Conservation (phyloP, 2,888 invertebrate genomes). For the Drosophila parthenogenetica region DNA sequence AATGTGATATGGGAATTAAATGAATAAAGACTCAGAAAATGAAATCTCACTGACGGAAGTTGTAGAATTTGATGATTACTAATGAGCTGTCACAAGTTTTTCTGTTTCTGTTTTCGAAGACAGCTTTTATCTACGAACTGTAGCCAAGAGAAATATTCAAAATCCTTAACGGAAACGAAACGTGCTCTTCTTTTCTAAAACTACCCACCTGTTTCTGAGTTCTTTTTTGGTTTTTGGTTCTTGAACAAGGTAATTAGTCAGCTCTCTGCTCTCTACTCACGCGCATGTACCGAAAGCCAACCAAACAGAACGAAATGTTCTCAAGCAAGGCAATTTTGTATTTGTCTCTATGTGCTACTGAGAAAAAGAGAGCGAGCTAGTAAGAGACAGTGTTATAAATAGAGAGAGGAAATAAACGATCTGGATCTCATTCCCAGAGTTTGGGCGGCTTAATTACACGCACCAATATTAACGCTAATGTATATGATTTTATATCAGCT, state of each 20-base stretch:
- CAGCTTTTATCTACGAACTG: neutral
- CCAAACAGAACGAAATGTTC: slow-evolving; percentile 60
- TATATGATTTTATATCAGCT: slow-evolving; percentile 49
- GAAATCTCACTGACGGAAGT: slow-evolving; percentile 5
- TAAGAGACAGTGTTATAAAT: neutral
- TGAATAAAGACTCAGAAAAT: slow-evolving; percentile 20
- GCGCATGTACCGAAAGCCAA: slow-evolving; percentile 58
- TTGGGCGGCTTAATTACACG: slow-evolving; percentile 52
- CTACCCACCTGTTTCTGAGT: slow-evolving; percentile 39
- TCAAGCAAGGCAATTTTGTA: slow-evolving; percentile 45
- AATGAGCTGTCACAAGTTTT: slow-evolving; percentile 27
- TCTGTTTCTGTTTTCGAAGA: slow-evolving; percentile 3
- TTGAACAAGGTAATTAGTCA: slow-evolving; percentile 64
- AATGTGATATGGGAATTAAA: slow-evolving; percentile 11
- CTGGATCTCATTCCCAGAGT: slow-evolving; percentile 28
- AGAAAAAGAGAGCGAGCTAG: neutral
- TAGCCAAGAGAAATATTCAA: neutral
- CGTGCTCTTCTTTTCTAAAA: slow-evolving; percentile 9
- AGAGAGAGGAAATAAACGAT: slow-evolving; percentile 13
- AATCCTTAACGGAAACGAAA: slow-evolving; percentile 44
- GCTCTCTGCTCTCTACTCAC: slow-evolving; percentile 28
- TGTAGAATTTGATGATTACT: slow-evolving; percentile 17
- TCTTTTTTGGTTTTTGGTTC: slow-evolving; percentile 14
- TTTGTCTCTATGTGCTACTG: slow-evolving; percentile 2
- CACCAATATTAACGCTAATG: slow-evolving; percentile 65